Evolutionary conservation across 2,888 invertebrate genomes (phyloP).

Genomic region (Melolontha melolontha): DNA sequence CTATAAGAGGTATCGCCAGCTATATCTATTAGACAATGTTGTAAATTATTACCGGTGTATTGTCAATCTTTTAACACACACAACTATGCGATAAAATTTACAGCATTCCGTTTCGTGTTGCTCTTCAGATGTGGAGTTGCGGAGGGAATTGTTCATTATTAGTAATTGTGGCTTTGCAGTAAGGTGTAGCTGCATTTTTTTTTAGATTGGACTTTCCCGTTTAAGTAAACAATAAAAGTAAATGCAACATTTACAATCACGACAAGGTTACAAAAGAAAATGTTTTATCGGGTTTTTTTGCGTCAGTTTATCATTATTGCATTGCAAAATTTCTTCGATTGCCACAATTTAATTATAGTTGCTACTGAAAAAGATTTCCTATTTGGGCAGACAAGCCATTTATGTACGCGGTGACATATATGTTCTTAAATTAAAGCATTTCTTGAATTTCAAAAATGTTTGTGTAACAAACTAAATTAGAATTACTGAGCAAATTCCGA

Average conservation of each 20-base stretch:
- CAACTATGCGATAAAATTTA: conserved; percentile 28
- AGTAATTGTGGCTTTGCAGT: conserved; percentile 18
- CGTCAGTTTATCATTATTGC: no score
- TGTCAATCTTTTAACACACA: conserved; percentile 35
- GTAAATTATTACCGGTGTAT: conserved; percentile 38
- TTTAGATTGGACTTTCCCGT: conserved; percentile 3
- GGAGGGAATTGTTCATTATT: conserved; percentile 18
- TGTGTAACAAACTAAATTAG: neutral
- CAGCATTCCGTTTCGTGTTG: conserved; percentile 30
- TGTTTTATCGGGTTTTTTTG: no score
- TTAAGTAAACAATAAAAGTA: conserved; percentile 16
- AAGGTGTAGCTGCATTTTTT: conserved; percentile 27
- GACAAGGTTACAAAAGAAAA: neutral
- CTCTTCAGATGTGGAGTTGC: conserved; percentile 6
- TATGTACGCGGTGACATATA: no score
- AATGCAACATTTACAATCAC: conserved; percentile 14
- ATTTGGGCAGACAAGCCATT: no score
- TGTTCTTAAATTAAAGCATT: no score
- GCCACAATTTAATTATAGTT: no score
- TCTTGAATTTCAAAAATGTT: no score
- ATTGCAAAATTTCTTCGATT: no score
- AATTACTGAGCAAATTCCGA: neutral
- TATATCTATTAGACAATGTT: conserved; percentile 30
- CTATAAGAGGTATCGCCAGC: conserved; percentile 37
- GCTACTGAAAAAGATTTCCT: no score